phyloP scores from a whole-genome alignment of 1,140 invertebrate species.

The Artemia franciscana region DNA sequence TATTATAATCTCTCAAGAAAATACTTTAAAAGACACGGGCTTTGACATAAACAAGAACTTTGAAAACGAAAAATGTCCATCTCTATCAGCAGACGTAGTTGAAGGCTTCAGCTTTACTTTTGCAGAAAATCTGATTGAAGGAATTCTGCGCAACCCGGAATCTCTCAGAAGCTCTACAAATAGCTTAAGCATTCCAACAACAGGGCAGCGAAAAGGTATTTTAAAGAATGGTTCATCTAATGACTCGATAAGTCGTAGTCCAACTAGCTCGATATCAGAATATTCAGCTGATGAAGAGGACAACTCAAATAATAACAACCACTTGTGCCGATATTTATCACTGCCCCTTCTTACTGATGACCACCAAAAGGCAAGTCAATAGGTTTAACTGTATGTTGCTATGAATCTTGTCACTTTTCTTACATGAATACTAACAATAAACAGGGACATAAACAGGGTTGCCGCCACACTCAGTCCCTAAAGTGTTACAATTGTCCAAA shows the following conservation, averaged over 20 bases:
- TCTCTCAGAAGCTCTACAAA: not conserved
- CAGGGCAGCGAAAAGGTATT: conserved; percentile 5
- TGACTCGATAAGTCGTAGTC: conserved; percentile 7
- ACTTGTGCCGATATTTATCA: not conserved
- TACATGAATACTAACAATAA: too few relatives aligned
- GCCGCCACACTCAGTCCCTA: too few relatives aligned
- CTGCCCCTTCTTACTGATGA: not conserved
- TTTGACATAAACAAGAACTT: conserved; percentile 3
- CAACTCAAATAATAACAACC: not conserved
- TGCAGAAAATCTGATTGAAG: conserved; percentile 10
- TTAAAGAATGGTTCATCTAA: conserved; percentile 7
- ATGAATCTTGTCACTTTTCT: too few relatives aligned
- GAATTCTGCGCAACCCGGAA: conserved; percentile 3
- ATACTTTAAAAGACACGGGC: conserved; percentile 4
- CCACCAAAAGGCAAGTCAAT: too few relatives aligned
- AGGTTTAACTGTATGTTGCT: too few relatives aligned
- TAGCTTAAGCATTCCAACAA: not conserved
- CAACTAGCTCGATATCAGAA: conserved; percentile 6
- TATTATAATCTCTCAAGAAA: conserved; percentile 7
- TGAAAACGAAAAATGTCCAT: conserved; percentile 2
- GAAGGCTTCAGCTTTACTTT: conserved; percentile 11
- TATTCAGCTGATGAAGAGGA: not conserved
- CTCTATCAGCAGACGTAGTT: conserved; percentile 10
- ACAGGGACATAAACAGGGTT: too few relatives aligned
- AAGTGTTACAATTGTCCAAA: too few relatives aligned